Evolutionary conservation across 2,113 vertebrate species (phyloP).

Genomic region (Hystrix brachyura): DNA sequence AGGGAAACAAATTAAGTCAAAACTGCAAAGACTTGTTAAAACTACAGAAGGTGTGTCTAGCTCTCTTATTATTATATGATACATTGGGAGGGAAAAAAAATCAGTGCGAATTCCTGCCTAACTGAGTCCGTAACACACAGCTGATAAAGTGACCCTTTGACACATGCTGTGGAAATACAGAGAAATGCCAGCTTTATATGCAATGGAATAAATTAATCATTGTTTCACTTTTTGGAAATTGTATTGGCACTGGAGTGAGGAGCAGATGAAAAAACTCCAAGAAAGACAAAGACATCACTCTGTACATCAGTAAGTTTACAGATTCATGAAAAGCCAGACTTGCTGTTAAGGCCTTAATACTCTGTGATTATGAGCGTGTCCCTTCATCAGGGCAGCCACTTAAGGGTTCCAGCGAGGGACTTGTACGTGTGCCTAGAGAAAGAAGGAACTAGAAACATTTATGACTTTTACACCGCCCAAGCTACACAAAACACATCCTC

Average conservation of each 20-base stretch:
- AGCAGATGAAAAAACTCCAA: conserved; percentile 50
- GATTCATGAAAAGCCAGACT: conserved; percentile 77
- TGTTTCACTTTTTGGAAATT: conserved; percentile 72
- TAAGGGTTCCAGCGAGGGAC: conserved; percentile 72
- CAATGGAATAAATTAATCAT: conserved; percentile 37
- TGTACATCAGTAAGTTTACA: conserved; percentile 75
- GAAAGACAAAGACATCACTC: conserved; percentile 34
- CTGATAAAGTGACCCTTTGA: conserved; percentile 71
- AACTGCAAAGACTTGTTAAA: conserved; percentile 83
- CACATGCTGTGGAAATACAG: conserved; percentile 53
- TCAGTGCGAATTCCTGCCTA: conserved; percentile 42
- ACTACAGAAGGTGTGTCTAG: conserved; percentile 75
- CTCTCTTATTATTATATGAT: conserved; percentile 64
- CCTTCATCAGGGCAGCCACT: conserved; percentile 70
- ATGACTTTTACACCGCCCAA: conserved; percentile 70
- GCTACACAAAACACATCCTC: conserved; percentile 69
- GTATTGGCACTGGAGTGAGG: conserved; percentile 22
- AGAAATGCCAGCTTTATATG: conserved; percentile 45
- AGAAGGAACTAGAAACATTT: conserved; percentile 80
- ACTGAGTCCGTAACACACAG: conserved; percentile 69
- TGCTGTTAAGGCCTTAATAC: conserved; percentile 82
- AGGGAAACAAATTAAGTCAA: conserved; percentile 84
- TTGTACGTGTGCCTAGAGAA: conserved; percentile 58
- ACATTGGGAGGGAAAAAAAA: neutral
- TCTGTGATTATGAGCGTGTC: conserved; percentile 76